Conservation (phyloP, 2,888 invertebrate genomes). For the Cartodere bifasciata region DNA sequence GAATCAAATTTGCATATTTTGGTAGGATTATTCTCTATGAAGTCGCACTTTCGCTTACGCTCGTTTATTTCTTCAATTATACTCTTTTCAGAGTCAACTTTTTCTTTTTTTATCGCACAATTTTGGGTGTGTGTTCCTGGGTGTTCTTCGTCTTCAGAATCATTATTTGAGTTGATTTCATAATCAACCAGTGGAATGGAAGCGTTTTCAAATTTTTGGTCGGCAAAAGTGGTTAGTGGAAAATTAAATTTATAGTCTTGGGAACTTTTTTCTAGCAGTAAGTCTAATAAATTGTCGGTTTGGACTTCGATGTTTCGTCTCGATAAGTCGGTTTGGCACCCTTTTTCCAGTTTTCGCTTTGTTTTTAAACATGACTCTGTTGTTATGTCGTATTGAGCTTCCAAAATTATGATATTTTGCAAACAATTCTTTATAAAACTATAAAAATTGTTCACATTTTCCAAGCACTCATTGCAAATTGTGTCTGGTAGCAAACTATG, state of each 20-base stretch:
- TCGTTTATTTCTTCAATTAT: conserved; percentile 29
- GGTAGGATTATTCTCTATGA: conserved; percentile 9
- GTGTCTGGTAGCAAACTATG: conserved; percentile 31
- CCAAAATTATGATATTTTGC: conserved; percentile 30
- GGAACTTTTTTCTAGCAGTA: conserved; percentile 14
- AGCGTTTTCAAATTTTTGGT: not conserved
- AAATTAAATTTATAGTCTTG: conserved; percentile 7
- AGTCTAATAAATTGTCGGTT: conserved; percentile 26
- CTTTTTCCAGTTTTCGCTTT: conserved; percentile 34
- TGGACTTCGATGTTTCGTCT: conserved; percentile 26
- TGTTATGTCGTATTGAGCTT: conserved; percentile 31
- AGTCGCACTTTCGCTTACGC: conserved; percentile 26
- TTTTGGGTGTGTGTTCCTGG: conserved; percentile 11
- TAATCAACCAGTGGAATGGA: conserved; percentile 28
- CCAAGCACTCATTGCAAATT: conserved; percentile 29
- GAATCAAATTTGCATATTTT: conserved; percentile 28
- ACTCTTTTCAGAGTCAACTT: conserved; percentile 25
- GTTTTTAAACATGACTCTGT: conserved; percentile 30
- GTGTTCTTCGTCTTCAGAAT: conserved; percentile 19
- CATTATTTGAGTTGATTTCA: conserved; percentile 22
- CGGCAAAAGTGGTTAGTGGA: conserved; percentile 2
- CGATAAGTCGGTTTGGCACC: conserved; percentile 33
- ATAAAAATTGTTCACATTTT: conserved; percentile 29
- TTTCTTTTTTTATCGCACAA: conserved; percentile 14
- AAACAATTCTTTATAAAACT: conserved; percentile 31